Base-by-base conservation (phyloP, 2,113 vertebrate genomes). In the Propithecus coquereli region DNA sequence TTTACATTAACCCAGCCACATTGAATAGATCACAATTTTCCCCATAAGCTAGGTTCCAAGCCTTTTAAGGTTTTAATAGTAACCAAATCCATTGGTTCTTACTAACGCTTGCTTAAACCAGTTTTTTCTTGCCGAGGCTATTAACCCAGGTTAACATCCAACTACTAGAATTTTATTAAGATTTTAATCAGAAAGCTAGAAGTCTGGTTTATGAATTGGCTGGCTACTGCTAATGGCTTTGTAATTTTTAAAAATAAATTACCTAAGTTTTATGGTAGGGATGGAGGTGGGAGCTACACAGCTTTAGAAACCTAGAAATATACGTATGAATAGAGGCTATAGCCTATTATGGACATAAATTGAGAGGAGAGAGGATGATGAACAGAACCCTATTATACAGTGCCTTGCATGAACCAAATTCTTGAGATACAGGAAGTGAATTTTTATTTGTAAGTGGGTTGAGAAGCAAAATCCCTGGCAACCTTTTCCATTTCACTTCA, bases 111-210 rank as follows among this genome's bases (percentile, higher is more conserved):
- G 7, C 77, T 97, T 84, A 93, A 92, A 43, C 80, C 80, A 10
- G 22, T 96, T 98, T 96, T 74, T 82, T 86, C 71, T 94, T 37
- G 1, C 84, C 97, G 82, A 96, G 45, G 18, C 77, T 95, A 0
- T 97, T 97, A 94, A n/a, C 84, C 23, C 34, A 97, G 82, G 43
- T 91, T 94, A 90, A 96, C 85, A 61, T 94, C 96, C 47, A 97
- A 63, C 94, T 93, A 94, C 89, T 95, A 94, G 90, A 97, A 95
- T 96, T 97, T 87, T 80, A 47, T 96, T 97, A 74, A 97, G 80
- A 97, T 98, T 98, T 98, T 97, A 97, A 97, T 98, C 93, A 90
- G 87, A 93, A 74, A 84, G 71, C 93, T 96, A 87, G 97, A 96
- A 81, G 66, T 40, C 92, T 80, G 45, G 27, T 54, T 93, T 95